Evolutionary conservation across 2,113 vertebrate genomes (phyloP), one percentile per base, ranked within the genome.

Genomic region (Hiodon tergisus): DNA sequence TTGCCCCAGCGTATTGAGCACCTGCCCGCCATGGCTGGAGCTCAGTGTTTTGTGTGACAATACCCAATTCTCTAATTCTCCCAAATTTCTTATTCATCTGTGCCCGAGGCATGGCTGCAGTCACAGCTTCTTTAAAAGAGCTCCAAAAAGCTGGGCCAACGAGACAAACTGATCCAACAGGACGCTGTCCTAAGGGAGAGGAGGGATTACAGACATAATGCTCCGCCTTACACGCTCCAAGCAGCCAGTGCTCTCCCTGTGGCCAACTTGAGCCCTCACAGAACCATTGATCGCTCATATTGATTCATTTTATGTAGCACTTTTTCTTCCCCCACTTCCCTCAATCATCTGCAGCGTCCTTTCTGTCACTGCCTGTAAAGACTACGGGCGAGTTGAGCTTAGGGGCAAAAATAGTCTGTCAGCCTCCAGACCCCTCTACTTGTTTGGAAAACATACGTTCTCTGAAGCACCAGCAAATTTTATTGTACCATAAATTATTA

Each of bases 241-340:
- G 2, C 65, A 72, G 73, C 59, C 71, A 54, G 70, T 67, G 67
- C 57, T 58, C 9, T 73, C 72, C 54, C 76, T 67, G 55, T 80
- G 66, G 77, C 68, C 72, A 67, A 50, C 74, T 72, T 62, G 76
- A 76, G 71, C 71, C 80, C 61, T 73, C 73, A 75, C 69, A 65
- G 71, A 80, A 79, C 54, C 79, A 79, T 78, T 73, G 81, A 81
- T 79, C 79, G 52, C 55, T 77, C 61, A 14, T 53, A 81, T 79
- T 63, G 79, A 79, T 79, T 46, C 4, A 55, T 66, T 71, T 81
- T 77, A 78, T 68, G 78, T 69, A 71, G 69, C 74, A 71, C 74
- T 77, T 77, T 72, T 65, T 75, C 78, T 65, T 67, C 62, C 60
- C 52, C 70, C 16, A 69, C 67, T 69, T 14, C 10, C 70, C 54